Evolutionary conservation across 1,140 invertebrate genomes (phyloP), one percentile per base, ranked within the genome.

Genomic region (Microvelia longipes): DNA sequence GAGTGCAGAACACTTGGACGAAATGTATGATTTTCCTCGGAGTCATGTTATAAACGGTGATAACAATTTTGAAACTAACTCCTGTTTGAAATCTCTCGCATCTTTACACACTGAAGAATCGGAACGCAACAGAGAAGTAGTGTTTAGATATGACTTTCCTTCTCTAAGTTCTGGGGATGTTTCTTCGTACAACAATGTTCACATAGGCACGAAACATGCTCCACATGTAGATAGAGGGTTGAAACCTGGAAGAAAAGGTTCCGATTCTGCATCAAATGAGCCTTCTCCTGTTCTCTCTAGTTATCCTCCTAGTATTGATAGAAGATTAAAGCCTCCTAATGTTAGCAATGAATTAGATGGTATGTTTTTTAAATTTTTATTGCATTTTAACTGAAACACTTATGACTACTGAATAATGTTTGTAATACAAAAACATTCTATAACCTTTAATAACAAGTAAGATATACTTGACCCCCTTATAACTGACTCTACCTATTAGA

Each of bases 151-250:
- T 70, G 85, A 87, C 76, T 82, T 83, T 70, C 69, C 71, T 24
- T 86, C 83, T 2, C 83, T 85, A 68, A 80, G 76, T 70, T 71
- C 73, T 30, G 80, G 81, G 0, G 78, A 80, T 0, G 80, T 81
- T 0, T 81, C 81, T 26, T 79, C 82, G 1, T 84, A 86, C 72
- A 86, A 83, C 1, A 86, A 85, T 78, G 76, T 85, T 26, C 82
- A 84, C 24, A 5, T 5, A 14, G 30, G 19, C 60, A 67, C 71
- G 68, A 71, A 67, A 26, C 70, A 71, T 50, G 89, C 90, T 11
- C 90, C 90, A 2, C 81, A 83, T 11, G 88, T 92, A 29, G 88
- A 93, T 76, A 82, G 91, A 15, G 87, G 86, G 63, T 80, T 93
- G 1, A 94, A 94, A 77, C 92, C 92, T 24, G 85, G 82, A 74